Base-by-base conservation (phyloP, 2,888 invertebrate species). In the Hirtodrosophila confusa region DNA sequence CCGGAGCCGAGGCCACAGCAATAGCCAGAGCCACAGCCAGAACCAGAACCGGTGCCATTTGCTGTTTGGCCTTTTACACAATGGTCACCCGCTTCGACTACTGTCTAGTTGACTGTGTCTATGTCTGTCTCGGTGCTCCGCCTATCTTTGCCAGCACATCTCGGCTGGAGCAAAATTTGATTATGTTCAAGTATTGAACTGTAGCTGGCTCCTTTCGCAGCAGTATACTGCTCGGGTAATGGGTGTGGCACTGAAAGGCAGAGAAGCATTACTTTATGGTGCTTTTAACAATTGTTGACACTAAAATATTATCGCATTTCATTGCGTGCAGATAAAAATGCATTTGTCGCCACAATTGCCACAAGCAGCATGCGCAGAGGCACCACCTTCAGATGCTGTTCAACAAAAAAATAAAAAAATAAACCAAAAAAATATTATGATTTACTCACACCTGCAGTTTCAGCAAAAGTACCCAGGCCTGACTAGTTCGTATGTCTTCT, bases 231-330 rank as follows among this genome's bases (percentile, higher is more conserved):
- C 27, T 17, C 17, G 17, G 17, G 17, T 2, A 17, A 41, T 24
- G 60, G 43, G 60, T 44, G 49, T 56, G 63, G 61, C 50, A 24
- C 56, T 47, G 37, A 31, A 36, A 17, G 48, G 69, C 49, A 56
- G 49, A 56, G 49, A 72, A 74, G 82, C 80, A 83, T 87, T 86
- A 89, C 84, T 90, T 90, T 88, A 89, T 89, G 82, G 83, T 82
- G 79, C 86, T 89, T 89, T 87, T 88, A 89, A 89, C 89, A 89
- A 88, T 89, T 90, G 86, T 89, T 90, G 90, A 89, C 90, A 89
- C 84, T 89, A 83, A 88, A 89, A 88, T 89, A 88, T 90, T 88
- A 89, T 90, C 85, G 82, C 88, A 88, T 87, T 89, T 88, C 86
- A 86, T 85, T 89, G 88, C 87, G 79, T 85, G 65, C 75, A 86